Evolutionary conservation across 2,797 vertebrate genomes (phyloP), one percentile per base, ranked within the genome.

Genomic region (Rachycentron canadum): DNA sequence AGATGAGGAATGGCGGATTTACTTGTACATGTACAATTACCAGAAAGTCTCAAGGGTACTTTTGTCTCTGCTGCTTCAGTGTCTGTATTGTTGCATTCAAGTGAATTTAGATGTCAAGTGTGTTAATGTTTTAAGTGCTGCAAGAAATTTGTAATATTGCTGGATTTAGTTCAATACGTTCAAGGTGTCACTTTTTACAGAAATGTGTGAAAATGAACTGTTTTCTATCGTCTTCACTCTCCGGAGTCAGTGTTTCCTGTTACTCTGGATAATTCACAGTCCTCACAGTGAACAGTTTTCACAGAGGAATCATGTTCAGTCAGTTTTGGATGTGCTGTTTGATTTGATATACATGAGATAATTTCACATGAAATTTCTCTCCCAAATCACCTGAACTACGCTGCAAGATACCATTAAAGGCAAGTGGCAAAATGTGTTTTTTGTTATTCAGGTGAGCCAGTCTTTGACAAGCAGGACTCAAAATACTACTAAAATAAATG

Each of bases 351-450:
- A 25, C 43, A 34, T 41, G 40, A 45, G 30, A 50, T 50, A 12
- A 13, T 49, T 69, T 43, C 63, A 76, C 61, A 45, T 56, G 5
- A 69, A 69, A 69, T 65, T 55, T n/a, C 49, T 40, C 43, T 28
- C n/a, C n/a, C n/a, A n/a, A n/a, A n/a, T n/a, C 21, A 7, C 8
- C 62, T 55, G 7, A 32, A 14, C 40, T 28, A 34, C 16, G 14
- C 5, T 23, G 49, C 19, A 36, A n/a, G 17, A 45, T 14, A 25
- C 55, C 26, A 23, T 34, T 11, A 34, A 5, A 26, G 32, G 38
- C 17, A 11, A 60, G 53, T 17, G 38, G n/a, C n/a, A n/a, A n/a
- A n/a, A n/a, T n/a, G n/a, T n/a, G n/a, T n/a, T n/a, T n/a, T n/a
- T n/a, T n/a, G n/a, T 21, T n/a, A 28, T 60, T 79, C 49, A 36